A percentile compares a stretch with the other conserved stretches of the same genome.
Conservation (phyloP, 1,140 invertebrate genomes). For the Drosophila insularis region DNA sequence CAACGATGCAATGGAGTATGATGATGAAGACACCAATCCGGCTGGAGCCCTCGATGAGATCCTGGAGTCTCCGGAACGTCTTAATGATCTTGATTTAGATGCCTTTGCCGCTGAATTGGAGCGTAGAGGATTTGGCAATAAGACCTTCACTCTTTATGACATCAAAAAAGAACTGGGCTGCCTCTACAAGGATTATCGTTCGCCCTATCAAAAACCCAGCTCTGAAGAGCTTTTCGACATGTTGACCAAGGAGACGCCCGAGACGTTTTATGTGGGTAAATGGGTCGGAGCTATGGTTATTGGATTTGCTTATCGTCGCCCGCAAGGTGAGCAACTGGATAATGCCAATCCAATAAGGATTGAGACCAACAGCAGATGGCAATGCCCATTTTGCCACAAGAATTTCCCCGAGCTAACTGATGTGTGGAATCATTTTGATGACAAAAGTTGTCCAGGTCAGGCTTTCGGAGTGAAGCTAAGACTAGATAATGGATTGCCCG, state of each 20-base stretch:
- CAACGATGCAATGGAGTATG: slow-evolving; percentile 98
- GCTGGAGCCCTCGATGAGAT: slow-evolving; percentile 98
- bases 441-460: slow-evolving; percentile 96
- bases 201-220: slow-evolving; percentile 90
- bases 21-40: slow-evolving; percentile 97
- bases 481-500: slow-evolving; percentile 96
- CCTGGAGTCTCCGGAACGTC: slow-evolving; percentile 95
- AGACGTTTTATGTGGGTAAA: slow-evolving; percentile 97
- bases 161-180: slow-evolving; percentile 97
- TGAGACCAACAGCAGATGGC: slow-evolving; percentile 92
- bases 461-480: slow-evolving; percentile 94
- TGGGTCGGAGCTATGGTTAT: slow-evolving; percentile 90
- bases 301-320: slow-evolving; percentile 93
- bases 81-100: slow-evolving; percentile 98
- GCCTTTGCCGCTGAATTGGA: slow-evolving; percentile 99
- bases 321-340: slow-evolving; percentile 96
- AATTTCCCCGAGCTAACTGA: slow-evolving; percentile 97
- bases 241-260: slow-evolving; percentile 97
- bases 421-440: slow-evolving; percentile 99
- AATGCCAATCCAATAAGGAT: slow-evolving; percentile 97
- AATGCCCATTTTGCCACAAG: slow-evolving; percentile 98
- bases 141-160: slow-evolving; percentile 98
- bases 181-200: slow-evolving; percentile 96
- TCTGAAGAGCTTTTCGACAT: slow-evolving; percentile 96
- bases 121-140: slow-evolving; percentile 97